Percentiles rank a stretch among this genome's conserved stretches.
Evolutionary conservation across 1,140 invertebrate genomes (phyloP).

Genomic region (Leptoteleia sp.): DNA sequence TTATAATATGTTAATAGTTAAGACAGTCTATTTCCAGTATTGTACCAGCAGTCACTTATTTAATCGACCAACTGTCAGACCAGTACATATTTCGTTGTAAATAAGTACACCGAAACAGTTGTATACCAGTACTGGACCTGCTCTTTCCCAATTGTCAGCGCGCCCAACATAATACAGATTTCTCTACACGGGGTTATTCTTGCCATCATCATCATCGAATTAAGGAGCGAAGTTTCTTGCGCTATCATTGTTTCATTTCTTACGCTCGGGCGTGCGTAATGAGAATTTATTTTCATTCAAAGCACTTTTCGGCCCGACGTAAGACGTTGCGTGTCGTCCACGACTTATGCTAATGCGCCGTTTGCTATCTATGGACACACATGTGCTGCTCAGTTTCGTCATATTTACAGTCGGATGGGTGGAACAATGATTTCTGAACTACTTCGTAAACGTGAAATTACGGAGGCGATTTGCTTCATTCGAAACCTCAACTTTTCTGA

Average conservation of each 20-base stretch:
- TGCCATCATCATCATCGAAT: conserved; percentile 17
- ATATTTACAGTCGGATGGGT: neutral
- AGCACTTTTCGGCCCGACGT: conserved; percentile 9
- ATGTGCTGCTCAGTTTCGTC: conserved; percentile 13
- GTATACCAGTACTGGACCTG: too few species aligned
- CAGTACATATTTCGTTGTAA: too few species aligned
- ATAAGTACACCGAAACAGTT: too few species aligned
- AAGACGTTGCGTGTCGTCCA: conserved; percentile 9
- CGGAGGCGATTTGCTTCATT: neutral
- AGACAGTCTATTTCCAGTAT: too few species aligned
- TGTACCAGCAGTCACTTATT: too few species aligned
- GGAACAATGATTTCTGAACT: conserved; percentile 14
- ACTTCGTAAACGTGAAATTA: neutral
- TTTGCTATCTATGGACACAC: conserved; percentile 11
- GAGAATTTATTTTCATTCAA: conserved; percentile 30
- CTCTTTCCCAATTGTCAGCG: too few species aligned
- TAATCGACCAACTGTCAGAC: too few species aligned
- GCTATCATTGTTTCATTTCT: too few species aligned
- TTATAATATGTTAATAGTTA: too few species aligned
- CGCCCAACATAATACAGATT: too few species aligned
- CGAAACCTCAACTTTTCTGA: too few species aligned
- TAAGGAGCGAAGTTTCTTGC: too few species aligned
- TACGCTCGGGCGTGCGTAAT: conserved; percentile 33
- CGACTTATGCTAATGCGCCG: conserved; percentile 30
- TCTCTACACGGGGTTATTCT: conserved; percentile 3